phyloP scores from a whole-genome alignment of 2,888 invertebrate genomes.

The Barypeithes pellucidus region DNA sequence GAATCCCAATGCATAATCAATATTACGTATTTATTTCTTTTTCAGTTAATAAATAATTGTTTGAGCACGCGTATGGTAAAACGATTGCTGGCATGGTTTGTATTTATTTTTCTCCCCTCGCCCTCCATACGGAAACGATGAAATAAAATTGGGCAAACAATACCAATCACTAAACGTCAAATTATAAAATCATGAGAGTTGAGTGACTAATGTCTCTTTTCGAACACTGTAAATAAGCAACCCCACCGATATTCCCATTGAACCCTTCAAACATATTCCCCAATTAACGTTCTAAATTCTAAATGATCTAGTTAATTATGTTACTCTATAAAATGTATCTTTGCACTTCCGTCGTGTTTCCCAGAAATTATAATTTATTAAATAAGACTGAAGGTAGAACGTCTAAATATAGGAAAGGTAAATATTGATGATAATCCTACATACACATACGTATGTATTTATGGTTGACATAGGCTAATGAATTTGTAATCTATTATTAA shows the following conservation, averaged over 20 bases:
- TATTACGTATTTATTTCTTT: too few species aligned
- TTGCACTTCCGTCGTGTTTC: slow-evolving; percentile 20
- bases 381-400: slow-evolving; percentile 7
- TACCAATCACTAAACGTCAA: too few species aligned
- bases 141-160: too few species aligned
- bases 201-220: neutral
- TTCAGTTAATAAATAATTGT: too few species aligned
- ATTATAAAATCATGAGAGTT: too few species aligned
- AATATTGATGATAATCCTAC: neutral
- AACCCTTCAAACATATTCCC: neutral
- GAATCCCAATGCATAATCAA: too few species aligned
- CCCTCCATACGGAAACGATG: too few species aligned
- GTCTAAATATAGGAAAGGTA: slow-evolving; percentile 17
- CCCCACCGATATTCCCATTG: neutral
- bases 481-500: neutral
- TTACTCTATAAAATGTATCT: slow-evolving; percentile 5
- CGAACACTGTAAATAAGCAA: neutral
- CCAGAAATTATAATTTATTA: slow-evolving; percentile 20
- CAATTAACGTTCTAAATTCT: slow-evolving; percentile 3
- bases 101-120: too few species aligned
- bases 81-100: too few species aligned
- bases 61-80: too few species aligned
- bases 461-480: neutral
- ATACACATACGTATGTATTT: neutral
- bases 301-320: slow-evolving; percentile 11